Evolutionary conservation across 2,888 invertebrate genomes (phyloP), one percentile per base, ranked within the genome.

Genomic region (Thymelicus acteon): DNA sequence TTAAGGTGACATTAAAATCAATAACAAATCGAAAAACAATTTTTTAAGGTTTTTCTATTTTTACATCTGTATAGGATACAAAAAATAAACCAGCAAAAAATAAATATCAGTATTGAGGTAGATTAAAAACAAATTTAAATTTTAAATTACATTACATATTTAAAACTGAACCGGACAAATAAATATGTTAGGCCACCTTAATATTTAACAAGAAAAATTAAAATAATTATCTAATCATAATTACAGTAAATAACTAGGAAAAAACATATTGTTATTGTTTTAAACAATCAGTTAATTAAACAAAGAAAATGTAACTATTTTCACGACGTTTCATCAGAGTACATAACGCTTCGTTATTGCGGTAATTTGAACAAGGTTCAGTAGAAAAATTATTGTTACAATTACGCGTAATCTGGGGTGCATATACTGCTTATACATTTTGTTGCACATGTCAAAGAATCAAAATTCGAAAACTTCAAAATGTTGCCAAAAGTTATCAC

Each of bases 201-300:
- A 75, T 67, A 77, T 73, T 72, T 66, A 72, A 72, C 44, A 58
- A 31, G 40, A 48, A 66, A 65, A 54, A 54, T 47, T 69, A 64
- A 44, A 52, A 72, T 61, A 72, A 67, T 39, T 64, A 72, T 68
- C 70, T 72, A 71, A 67, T 57, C 48, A 72, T 52, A 73, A 49
- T 63, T 70, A 60, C 64, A 52, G 64, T 40, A 64, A 60, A 60
- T 49, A 64, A 62, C 58, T 72, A 72, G 73, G 72, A 72, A 71
- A 72, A 65, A 72, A 73, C 67, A 64, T 74, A 75, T 75, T 76
- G 73, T 66, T 72, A 72, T 73, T 61, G 72, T 67, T 79, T 75
- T 76, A 74, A 31, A 67, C 73, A 76, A 80, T 72, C 48, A 58
- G n/a, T 47, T 6, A 15, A 52, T 60, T 12, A 39, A 64, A 70